Conservation (phyloP, 1,140 invertebrate species). For the Scaptomyza hsui region DNA sequence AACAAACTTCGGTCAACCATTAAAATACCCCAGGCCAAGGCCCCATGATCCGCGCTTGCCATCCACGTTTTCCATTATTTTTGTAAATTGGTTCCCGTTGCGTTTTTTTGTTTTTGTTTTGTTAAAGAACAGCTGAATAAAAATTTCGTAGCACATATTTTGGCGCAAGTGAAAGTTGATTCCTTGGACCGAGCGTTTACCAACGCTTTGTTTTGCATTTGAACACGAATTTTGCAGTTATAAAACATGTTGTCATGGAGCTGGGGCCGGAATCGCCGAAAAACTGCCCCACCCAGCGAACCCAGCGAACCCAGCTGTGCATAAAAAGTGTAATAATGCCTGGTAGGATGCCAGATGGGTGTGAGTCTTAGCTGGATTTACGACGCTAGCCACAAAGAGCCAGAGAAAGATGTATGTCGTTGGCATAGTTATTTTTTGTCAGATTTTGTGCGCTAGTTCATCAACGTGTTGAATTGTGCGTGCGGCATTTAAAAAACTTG, state of each 20-base stretch:
- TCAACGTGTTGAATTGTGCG: conserved; percentile 71
- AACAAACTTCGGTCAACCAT: conserved; percentile 31
- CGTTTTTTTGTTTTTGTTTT: conserved; percentile 7
- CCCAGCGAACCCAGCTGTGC: conserved; percentile 6
- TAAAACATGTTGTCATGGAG: conserved; percentile 41
- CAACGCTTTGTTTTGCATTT: conserved; percentile 58
- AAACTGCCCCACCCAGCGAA: background rate
- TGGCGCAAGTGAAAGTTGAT: conserved; percentile 13
- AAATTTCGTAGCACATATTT: conserved; percentile 49
- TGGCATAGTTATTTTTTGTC: conserved; percentile 6
- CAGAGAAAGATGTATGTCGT: background rate
- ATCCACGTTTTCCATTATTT: conserved; percentile 65
- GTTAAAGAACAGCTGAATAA: conserved; percentile 20
- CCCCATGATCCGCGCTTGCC: background rate
- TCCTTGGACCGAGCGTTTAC: background rate
- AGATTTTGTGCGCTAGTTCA: conserved; percentile 54
- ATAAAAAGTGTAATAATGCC: conserved; percentile 72
- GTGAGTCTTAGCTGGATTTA: conserved; percentile 61
- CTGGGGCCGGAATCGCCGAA: too few species aligned
- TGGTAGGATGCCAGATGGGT: conserved; percentile 18
- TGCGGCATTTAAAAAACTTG: conserved; percentile 59
- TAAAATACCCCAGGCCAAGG: background rate
- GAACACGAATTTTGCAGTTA: conserved; percentile 40
- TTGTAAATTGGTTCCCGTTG: conserved; percentile 63
- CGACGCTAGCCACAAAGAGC: conserved; percentile 23